These are phyloP conservation scores for Orbicella faveolata DNA, from an alignment of 64 coral and sea anemone genomes.

Conservation along the genomic window DNA sequence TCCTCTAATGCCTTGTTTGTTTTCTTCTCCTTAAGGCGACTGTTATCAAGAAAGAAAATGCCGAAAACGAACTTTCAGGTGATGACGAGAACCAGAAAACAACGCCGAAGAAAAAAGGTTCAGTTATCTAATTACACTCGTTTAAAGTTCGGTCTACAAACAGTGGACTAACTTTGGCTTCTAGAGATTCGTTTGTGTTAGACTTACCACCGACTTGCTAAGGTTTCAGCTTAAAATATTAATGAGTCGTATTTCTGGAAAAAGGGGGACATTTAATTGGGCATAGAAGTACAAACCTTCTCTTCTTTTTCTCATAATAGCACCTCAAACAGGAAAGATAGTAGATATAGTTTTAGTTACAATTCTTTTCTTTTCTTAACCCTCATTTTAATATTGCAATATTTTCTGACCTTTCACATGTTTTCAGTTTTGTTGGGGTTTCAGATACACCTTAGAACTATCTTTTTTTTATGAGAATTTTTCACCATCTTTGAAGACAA, in stretches of 20 bases:
- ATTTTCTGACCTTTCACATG: too few species aligned
- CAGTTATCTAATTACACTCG: slow-evolving; percentile 4
- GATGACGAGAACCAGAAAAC: slow-evolving; percentile 53
- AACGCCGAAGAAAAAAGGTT: slow-evolving; percentile 76
- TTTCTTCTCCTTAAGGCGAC: slow-evolving; percentile 14
- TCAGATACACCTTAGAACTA: too few species aligned
- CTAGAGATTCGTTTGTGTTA: neutral
- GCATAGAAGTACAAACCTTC: neutral
- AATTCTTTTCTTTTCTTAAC: too few species aligned
- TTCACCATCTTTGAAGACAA: too few species aligned
- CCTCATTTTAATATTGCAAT: too few species aligned
- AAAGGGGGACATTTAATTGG: neutral
- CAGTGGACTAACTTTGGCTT: neutral
- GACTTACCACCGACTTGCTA: neutral
- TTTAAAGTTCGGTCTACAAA: neutral
- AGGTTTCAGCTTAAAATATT: slow-evolving; percentile 8
- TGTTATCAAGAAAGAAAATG: slow-evolving; percentile 60
- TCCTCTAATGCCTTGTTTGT: neutral
- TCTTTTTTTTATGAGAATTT: too few species aligned
- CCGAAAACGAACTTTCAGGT: slow-evolving; percentile 50
- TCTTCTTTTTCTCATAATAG: neutral
- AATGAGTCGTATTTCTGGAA: slow-evolving; percentile 12
- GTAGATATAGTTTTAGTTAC: too few species aligned
- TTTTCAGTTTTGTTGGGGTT: too few species aligned
- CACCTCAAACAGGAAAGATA: neutral